Percentiles rank a stretch among this genome's conserved stretches.
These are phyloP conservation scores for Ceratina calcarata DNA, from an alignment of 1,140 invertebrate species.

Conservation along the genomic window DNA sequence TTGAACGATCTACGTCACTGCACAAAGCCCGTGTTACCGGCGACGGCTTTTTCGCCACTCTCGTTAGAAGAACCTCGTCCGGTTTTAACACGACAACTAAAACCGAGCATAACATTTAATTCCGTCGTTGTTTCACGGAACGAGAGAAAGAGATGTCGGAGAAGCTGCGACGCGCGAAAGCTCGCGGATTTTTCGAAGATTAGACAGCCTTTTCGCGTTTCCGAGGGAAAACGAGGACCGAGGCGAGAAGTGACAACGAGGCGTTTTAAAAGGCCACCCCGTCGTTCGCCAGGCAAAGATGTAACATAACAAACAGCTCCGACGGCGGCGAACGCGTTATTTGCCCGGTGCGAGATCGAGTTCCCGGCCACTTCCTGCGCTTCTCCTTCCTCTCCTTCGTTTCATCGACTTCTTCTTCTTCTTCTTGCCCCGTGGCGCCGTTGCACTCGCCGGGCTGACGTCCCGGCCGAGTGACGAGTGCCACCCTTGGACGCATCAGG, in stretches of 20 bases:
- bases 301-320: constrained; percentile 66
- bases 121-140: not conserved
- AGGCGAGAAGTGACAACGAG: constrained; percentile 51
- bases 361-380: constrained; percentile 70
- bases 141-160: too few relatives aligned
- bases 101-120: constrained; percentile 28
- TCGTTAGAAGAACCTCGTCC: not conserved
- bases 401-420: constrained; percentile 33
- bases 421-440: constrained; percentile 65
- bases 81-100: not conserved
- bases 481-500: constrained; percentile 63
- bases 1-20: too few relatives aligned
- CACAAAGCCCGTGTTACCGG: not conserved
- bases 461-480: constrained; percentile 66
- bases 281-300: constrained; percentile 59
- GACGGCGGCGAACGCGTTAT: constrained; percentile 53
- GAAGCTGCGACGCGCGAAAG: constrained; percentile 1
- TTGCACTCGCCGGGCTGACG: constrained; percentile 66
- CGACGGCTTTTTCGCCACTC: constrained; percentile 23
- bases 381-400: constrained; percentile 55
- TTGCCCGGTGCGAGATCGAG: constrained; percentile 68
- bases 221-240: constrained; percentile 1
- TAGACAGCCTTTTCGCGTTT: constrained; percentile 33
- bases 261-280: constrained; percentile 66
- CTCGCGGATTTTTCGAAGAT: constrained; percentile 37